Evolutionary conservation across 2,113 vertebrate species (phyloP), one percentile per base, ranked within the genome.

Genomic region (Spheniscus mendiculus): DNA sequence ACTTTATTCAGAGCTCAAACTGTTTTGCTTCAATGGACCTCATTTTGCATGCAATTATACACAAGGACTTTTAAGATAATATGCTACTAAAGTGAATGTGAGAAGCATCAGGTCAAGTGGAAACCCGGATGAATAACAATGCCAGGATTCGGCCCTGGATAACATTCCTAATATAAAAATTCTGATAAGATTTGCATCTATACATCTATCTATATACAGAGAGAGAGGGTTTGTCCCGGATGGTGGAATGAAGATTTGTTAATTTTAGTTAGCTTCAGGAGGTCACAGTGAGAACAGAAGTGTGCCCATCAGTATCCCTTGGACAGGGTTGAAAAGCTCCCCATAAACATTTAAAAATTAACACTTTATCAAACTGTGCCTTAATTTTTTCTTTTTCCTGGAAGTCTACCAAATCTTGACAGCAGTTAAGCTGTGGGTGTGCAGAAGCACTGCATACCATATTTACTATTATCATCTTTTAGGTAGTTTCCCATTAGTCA

Each of bases 401-500:
- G 97, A 97, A 96, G 89, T 85, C 89, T 96, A 96, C 95, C 94
- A 97, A 97, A 94, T 96, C 89, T 91, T 96, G 95, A 95, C 94
- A 97, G 94, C 94, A 95, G 87, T 95, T 95, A 97, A 91, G 73
- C 89, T 95, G 96, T 93, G 96, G 79, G 96, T 96, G 87, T 93
- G 84, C 87, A 90, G 94, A 94, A 94, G 34, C 62, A 80, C 82
- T 91, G 80, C 89, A 91, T 85, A 85, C 18, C 83, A 85, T 95
- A 85, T 95, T 96, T 91, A 73, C 81, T 94, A 97, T 90, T 96
- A 93, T 73, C 45, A 70, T 93, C 55, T 47, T 81, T 80, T 91
- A 94, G 84, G 90, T 96, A 95, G 30, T 79, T 95, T 79, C 78
- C 70, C 53, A 44, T 76, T 83, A 91, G 77, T 44, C 61, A 89